A percentile compares a stretch with the other conserved stretches of the same genome.
phyloP scores from a whole-genome alignment of 2,113 vertebrate genomes.

The Genyomyrus donnyi region DNA sequence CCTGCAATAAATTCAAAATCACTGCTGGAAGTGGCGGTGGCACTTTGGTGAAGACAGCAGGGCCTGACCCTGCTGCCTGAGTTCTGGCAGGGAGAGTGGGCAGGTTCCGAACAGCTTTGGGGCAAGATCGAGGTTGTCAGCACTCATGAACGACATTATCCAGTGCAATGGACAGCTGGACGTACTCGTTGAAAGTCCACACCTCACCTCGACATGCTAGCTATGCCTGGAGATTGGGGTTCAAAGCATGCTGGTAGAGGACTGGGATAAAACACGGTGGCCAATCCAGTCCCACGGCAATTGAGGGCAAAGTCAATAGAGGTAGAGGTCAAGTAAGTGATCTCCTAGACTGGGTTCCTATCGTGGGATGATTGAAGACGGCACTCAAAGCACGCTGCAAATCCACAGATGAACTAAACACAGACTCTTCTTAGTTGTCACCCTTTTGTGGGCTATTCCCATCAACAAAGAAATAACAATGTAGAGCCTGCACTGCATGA shows the following conservation, averaged over 20 bases:
- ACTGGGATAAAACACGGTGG: background rate
- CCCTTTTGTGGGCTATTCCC: background rate
- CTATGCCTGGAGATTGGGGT: background rate
- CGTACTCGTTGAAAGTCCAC: background rate
- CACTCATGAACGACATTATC: background rate
- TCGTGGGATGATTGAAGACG: background rate
- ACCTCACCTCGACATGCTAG: background rate
- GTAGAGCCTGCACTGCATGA: background rate
- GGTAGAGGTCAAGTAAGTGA: background rate
- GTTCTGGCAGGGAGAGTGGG: background rate
- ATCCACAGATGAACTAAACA: background rate
- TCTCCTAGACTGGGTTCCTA: background rate
- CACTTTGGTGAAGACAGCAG: background rate
- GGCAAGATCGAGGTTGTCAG: background rate
- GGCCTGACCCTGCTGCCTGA: background rate
- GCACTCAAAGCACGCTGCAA: background rate
- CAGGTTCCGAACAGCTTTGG: background rate
- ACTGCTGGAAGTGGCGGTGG: background rate
- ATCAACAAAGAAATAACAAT: background rate
- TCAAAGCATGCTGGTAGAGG: background rate
- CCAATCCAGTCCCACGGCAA: background rate
- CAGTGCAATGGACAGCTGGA: background rate
- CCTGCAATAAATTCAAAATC: background rate
- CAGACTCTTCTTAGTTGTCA: background rate
- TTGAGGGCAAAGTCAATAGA: background rate